phyloP scores from a whole-genome alignment of 2,797 vertebrate genomes.

The Geotrypetes seraphini region DNA sequence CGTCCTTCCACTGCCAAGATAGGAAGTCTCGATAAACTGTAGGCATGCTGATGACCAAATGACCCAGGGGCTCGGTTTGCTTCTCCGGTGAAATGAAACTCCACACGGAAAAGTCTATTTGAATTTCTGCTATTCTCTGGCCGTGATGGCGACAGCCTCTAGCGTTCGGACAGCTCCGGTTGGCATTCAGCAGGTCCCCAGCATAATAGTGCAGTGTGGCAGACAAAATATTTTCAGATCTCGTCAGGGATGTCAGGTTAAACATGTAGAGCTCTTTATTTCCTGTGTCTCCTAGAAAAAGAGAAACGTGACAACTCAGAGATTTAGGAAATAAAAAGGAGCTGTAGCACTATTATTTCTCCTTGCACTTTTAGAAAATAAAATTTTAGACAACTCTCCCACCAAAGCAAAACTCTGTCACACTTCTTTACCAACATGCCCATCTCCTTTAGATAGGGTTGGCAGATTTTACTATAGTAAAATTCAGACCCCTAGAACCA shows the following conservation, averaged over 20 bases:
- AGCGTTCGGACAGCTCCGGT: conserved; percentile 36
- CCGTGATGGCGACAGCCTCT: conserved; percentile 27
- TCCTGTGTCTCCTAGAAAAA: conserved; percentile 58
- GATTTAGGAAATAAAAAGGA: too few relatives aligned
- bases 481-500: too few relatives aligned
- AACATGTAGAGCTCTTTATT: conserved; percentile 69
- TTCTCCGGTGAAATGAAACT: conserved; percentile 58
- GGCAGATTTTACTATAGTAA: too few relatives aligned
- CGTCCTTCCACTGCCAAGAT: conserved; percentile 85
- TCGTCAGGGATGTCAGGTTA: conserved; percentile 85
- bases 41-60: conserved; percentile 63
- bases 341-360: rapidly evolving
- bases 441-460: too few relatives aligned
- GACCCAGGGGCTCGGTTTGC: conserved; percentile 56
- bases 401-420: too few relatives aligned
- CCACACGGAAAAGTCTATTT: conserved; percentile 68
- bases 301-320: neutral
- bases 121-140: conserved; percentile 39
- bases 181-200: conserved; percentile 58
- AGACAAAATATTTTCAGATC: conserved; percentile 83
- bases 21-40: conserved; percentile 47
- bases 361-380: neutral
- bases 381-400: too few relatives aligned
- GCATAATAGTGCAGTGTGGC: conserved; percentile 79
- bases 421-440: too few relatives aligned